Base-by-base conservation (phyloP, 1,140 invertebrate genomes). In the Brachionus plicatilis region DNA sequence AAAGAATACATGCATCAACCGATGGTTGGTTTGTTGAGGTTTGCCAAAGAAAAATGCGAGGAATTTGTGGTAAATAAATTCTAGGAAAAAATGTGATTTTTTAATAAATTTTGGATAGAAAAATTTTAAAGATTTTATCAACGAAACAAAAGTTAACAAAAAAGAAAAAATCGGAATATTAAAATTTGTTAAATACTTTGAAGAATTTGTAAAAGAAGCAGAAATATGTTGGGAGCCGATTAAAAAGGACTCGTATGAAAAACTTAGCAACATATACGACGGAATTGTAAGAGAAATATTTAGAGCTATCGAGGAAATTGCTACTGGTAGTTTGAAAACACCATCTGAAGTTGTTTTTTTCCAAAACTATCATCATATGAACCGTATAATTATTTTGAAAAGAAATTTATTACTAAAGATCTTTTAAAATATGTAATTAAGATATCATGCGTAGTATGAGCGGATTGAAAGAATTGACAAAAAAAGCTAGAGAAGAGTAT, bases 331-430 rank as follows among this genome's bases (percentile, higher is more conserved):
- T 89, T 93, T 93, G 84, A 97, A 96, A 91, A 98, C 96, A 27
- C 97, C 96, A 14, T 92, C 93, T 72, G 94, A 97, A 91, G 95
- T 98, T 60, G 92, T 99, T 47, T 94, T 95, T 90, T 85, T 90
- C 93, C 95, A 99, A 92, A 99, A 99, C 90, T 99, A 95, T 89
- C 96, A 99, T 92, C 94, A 95, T 88, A 92, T 99, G 87, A 94
- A 95, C 88, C 88, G 91, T 91, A 87, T 89, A 90, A 41, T 20
- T 66, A 17, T 29, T 65, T 65, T 5, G n/a, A 29, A 12, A 14
- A 3, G 3, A 53, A 33, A 24, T 5, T 80, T n/a, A 14, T 37
- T 17, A 53, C 11, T 4, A 24, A 53, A 80, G 7, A n/a, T 20
- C 12, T n/a, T 14, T 7, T 53, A 29, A 37, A 27, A 65, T 11